Conservation (phyloP, 2,888 invertebrate genomes). For the Cylindroiulus punctatus region DNA sequence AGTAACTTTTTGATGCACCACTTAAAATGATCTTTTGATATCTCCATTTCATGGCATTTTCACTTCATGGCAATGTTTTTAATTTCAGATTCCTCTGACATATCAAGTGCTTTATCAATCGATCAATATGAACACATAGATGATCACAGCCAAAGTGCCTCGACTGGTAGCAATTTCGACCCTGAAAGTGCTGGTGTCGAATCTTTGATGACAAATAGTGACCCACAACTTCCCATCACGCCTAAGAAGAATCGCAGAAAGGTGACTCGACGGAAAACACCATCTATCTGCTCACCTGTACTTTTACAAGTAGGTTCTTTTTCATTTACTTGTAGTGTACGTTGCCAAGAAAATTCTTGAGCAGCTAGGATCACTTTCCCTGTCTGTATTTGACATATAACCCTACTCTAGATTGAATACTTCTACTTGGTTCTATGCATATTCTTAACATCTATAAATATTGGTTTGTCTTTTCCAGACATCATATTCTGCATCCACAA, state of each 20-base stretch:
- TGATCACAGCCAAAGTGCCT: conserved; percentile 37
- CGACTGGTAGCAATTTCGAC: not conserved
- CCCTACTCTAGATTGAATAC: not conserved
- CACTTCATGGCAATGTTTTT: not conserved
- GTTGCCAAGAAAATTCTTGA: not conserved
- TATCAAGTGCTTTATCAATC: conserved; percentile 43
- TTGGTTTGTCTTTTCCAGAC: not conserved
- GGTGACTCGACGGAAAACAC: conserved; percentile 22
- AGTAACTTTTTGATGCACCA: not conserved
- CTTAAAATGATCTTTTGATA: not conserved
- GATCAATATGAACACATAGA: not conserved
- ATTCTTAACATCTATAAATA: not conserved
- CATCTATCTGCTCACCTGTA: not conserved
- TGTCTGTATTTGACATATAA: not conserved
- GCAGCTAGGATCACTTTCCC: not conserved
- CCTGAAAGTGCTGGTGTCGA: not conserved
- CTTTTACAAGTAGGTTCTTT: not conserved
- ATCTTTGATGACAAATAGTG: not conserved
- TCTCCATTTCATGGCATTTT: not conserved
- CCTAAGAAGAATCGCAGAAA: conserved; percentile 6
- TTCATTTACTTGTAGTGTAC: not conserved
- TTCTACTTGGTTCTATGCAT: not conserved
- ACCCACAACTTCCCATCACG: not conserved
- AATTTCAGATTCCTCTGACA: conserved; percentile 28
- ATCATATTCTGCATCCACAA: not conserved